A percentile compares a stretch with the other conserved stretches of the same genome.
These are phyloP conservation scores for Holothuria scabra DNA, from an alignment of 53 echinoderm and acorn worm genomes.

Conservation along the genomic window DNA sequence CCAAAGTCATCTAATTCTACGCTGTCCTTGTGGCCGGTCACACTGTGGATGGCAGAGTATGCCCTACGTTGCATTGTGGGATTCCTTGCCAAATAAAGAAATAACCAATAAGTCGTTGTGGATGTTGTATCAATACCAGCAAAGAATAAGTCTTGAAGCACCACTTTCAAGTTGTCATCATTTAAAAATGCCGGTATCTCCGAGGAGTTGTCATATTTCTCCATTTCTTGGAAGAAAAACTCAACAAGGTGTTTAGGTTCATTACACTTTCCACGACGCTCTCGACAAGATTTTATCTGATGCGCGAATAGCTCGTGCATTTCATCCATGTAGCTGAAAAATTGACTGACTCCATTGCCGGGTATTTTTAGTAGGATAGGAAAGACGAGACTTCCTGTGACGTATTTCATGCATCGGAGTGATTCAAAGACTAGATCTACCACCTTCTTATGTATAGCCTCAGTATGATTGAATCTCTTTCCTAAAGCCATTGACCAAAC, in stretches of 20 bases:
- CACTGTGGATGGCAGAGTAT: neutral
- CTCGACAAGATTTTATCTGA: neutral
- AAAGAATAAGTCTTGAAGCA: conserved; percentile 29
- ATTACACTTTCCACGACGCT: neutral
- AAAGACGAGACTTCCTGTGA: conserved; percentile 25
- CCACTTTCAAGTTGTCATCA: conserved; percentile 33
- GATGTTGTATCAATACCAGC: conserved; percentile 31
- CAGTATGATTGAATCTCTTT: neutral
- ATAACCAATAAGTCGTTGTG: conserved; percentile 2
- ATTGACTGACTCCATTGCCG: conserved; percentile 20
- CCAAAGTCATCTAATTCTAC: conserved; percentile 11
- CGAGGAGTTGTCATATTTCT: conserved; percentile 20
- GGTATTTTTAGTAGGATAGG: conserved; percentile 18
- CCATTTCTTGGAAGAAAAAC: conserved; percentile 30
- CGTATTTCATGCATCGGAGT: conserved; percentile 29
- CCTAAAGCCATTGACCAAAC: neutral
- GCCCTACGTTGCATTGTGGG: conserved; percentile 18
- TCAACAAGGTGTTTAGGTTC: conserved; percentile 5
- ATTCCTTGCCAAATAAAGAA: conserved; percentile 23
- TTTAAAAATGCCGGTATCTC: neutral
- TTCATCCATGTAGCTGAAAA: conserved; percentile 35
- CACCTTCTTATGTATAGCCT: neutral
- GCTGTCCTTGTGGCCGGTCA: neutral
- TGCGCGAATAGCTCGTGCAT: conserved; percentile 1
- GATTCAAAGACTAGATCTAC: neutral